Conservation (phyloP, 2,888 invertebrate species). For the Rambutsinella grinnellia region DNA sequence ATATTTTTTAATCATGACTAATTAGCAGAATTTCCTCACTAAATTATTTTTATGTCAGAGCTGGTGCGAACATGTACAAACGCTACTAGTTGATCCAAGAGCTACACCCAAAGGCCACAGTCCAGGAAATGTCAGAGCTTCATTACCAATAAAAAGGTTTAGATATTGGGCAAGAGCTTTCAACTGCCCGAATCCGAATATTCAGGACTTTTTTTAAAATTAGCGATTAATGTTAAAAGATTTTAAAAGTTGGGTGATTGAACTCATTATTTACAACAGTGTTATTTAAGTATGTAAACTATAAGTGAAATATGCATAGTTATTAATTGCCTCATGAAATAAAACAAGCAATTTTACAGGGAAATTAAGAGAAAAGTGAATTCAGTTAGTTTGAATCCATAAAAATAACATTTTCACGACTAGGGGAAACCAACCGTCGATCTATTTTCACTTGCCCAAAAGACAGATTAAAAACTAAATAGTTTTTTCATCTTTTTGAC, state of each 20-base stretch:
- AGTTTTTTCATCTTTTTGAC: too few species aligned
- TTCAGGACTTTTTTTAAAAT: slow-evolving; percentile 38
- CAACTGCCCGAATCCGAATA: slow-evolving; percentile 46
- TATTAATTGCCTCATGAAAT: too few species aligned
- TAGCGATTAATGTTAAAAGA: too few species aligned
- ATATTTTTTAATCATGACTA: not conserved
- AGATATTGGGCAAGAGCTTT: slow-evolving; percentile 42
- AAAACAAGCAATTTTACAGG: too few species aligned
- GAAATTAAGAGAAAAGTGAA: not conserved
- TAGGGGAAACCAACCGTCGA: too few species aligned
- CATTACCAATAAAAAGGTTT: slow-evolving; percentile 41
- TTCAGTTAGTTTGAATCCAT: not conserved
- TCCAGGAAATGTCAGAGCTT: slow-evolving; percentile 34
- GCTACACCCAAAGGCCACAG: slow-evolving; percentile 17
- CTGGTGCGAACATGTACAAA: slow-evolving; percentile 47
- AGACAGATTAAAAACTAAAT: too few species aligned
- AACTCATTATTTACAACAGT: too few species aligned
- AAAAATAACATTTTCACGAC: not conserved
- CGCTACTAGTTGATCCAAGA: slow-evolving; percentile 36
- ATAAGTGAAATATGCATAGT: too few species aligned
- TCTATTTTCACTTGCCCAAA: too few species aligned
- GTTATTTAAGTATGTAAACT: too few species aligned
- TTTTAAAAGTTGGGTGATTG: too few species aligned
- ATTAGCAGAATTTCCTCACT: too few species aligned
- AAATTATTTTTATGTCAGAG: slow-evolving; percentile 5